phyloP scores from a whole-genome alignment of 2,797 vertebrate species.

The Sebastes iracundus region DNA sequence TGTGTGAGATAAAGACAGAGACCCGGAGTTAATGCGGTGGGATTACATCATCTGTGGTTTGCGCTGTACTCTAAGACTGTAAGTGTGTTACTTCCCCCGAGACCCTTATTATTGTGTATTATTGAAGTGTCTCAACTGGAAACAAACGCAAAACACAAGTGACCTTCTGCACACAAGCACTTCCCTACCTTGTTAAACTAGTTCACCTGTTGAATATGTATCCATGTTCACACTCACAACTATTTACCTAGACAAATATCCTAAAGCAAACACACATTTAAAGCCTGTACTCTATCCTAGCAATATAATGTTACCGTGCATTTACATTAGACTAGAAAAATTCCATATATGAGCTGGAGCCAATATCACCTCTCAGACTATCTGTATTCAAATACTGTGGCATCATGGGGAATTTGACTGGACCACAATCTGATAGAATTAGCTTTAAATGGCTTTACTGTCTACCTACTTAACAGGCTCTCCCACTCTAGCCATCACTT shows the following conservation, averaged over 20 bases:
- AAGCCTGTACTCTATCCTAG: not conserved
- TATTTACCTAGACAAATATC: constrained; percentile 15
- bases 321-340: not conserved
- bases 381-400: constrained; percentile 58
- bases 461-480: not conserved
- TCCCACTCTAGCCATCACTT: not conserved
- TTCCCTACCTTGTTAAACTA: constrained; percentile 30
- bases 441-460: constrained; percentile 6
- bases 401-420: constrained; percentile 58
- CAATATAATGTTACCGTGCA: not conserved
- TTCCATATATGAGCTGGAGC: constrained; percentile 41
- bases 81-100: not conserved
- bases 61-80: not conserved
- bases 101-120: constrained; percentile 36
- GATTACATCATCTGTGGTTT: not conserved
- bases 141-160: constrained; percentile 48
- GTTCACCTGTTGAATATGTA: not conserved
- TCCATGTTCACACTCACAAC: not conserved
- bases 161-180: constrained; percentile 6
- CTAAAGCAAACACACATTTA: not conserved
- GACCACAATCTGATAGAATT: constrained; percentile 45
- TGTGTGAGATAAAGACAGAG: constrained; percentile 46
- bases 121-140: constrained; percentile 25
- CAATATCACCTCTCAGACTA: not conserved
- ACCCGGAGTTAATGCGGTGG: not conserved